phyloP scores from a whole-genome alignment of 2,888 invertebrate genomes.

The Acanthosepion pharaonis region DNA sequence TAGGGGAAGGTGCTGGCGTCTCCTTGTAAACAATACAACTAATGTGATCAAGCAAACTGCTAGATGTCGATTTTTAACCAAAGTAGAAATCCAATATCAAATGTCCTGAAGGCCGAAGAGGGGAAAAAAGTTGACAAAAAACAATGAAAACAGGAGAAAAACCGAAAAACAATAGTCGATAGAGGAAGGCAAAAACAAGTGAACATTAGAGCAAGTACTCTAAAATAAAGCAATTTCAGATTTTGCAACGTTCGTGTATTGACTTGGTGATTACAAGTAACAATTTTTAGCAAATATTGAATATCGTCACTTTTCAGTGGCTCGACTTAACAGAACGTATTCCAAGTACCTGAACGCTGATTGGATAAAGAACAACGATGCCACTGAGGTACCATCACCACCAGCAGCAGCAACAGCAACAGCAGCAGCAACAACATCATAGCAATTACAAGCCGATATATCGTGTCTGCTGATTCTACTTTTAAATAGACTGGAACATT shows the following conservation, averaged over 20 bases:
- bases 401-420: neutral
- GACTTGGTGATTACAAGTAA: slow-evolving; percentile 33
- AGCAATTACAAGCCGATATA: neutral
- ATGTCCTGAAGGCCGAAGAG: slow-evolving; percentile 45
- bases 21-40: slow-evolving; percentile 39
- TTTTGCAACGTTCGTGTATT: neutral
- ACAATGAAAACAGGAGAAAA: neutral
- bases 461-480: neutral
- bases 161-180: neutral
- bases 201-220: neutral
- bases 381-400: neutral
- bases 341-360: neutral
- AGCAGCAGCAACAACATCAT: neutral
- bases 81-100: slow-evolving; percentile 42
- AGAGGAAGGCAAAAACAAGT: neutral
- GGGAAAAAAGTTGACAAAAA: neutral
- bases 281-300: slow-evolving; percentile 14
- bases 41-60: slow-evolving; percentile 46
- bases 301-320: neutral
- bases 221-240: slow-evolving; percentile 12
- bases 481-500: neutral
- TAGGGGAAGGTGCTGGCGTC: neutral
- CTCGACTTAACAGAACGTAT: neutral
- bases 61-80: slow-evolving; percentile 44
- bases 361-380: neutral